Conservation (phyloP, 2,113 vertebrate species). For the Psephotus haematonotus region DNA sequence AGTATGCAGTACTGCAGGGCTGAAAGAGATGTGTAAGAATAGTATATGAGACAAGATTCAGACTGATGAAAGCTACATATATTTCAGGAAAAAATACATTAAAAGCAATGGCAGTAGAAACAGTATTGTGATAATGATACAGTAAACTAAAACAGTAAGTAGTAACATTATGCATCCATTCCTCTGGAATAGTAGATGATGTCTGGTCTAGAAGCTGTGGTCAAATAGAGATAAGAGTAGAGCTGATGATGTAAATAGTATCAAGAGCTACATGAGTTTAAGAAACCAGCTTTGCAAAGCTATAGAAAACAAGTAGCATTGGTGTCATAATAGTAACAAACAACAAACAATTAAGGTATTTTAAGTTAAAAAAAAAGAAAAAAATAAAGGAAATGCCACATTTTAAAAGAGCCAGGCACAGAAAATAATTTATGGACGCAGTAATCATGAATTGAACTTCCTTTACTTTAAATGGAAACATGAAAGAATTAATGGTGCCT, state of each 20-base stretch:
- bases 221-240: not conserved
- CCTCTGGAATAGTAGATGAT: not conserved
- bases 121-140: not conserved
- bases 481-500: accelerated
- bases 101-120: not conserved
- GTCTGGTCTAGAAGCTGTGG: not conserved
- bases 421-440: not conserved
- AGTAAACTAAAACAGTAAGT: not conserved
- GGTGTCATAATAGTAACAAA: not conserved
- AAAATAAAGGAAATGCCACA: not conserved
- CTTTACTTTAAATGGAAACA: not conserved
- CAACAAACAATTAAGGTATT: not conserved
- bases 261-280: not conserved
- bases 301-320: not conserved
- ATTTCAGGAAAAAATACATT: not conserved
- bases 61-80: not conserved
- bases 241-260: not conserved
- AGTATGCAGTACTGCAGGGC: not conserved
- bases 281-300: not conserved
- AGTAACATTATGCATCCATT: not conserved
- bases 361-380: not conserved
- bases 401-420: not conserved
- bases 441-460: not conserved
- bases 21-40: not conserved
- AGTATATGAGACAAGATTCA: not conserved